Base-by-base conservation (phyloP, 2,888 invertebrate species). In the Leptinotarsa haldemani region DNA sequence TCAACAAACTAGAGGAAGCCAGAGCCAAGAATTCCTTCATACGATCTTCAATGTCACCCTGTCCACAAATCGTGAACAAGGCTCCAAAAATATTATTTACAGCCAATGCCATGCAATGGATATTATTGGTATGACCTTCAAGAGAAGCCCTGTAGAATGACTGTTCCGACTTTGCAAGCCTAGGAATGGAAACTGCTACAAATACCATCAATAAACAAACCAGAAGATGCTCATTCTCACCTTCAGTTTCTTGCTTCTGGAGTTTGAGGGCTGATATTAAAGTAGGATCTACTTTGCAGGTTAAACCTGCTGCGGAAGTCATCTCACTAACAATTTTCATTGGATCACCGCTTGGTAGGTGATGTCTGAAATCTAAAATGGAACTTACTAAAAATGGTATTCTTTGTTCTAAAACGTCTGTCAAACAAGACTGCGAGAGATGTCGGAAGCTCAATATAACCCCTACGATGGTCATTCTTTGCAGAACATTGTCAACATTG, bases 141-240 rank as follows among this genome's bases (percentile, higher is more conserved):
- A 95, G 88, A 1, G 95, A 94, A 0, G 96, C 94, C 74, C 95
- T 90, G 85, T 96, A 96, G 83, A 96, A 95, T 0, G 97, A 96
- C 70, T 93, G 93, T 75, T 98, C 98, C 82, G 93, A 95, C 74
- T 95, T 92, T 1, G 99, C 98, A 67, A 99, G 90, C 87, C 97
- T 95, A 1, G 99, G 99, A 81, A 99, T 94, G 0, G 98, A 97
- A 18, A 99, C 98, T 0, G 99, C 99, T 0, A 99, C 96, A 87
- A 99, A 99, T 5, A 99, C 99, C 97, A 99, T 97, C 74, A 99
- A 88, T 53, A 99, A 89, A 86, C 99, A 99, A 1, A 98, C 96
- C 52, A 97, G 90, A 47, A 96, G 90, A 88, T 98, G 98, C 83
- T 98, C 97, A 25, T 80, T 80, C 80, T 98, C 97, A n/a, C 77